Percentiles rank a stretch among this genome's conserved stretches.
Evolutionary conservation across 2,113 vertebrate species (phyloP).

Genomic region (Triplophysa tibetana): DNA sequence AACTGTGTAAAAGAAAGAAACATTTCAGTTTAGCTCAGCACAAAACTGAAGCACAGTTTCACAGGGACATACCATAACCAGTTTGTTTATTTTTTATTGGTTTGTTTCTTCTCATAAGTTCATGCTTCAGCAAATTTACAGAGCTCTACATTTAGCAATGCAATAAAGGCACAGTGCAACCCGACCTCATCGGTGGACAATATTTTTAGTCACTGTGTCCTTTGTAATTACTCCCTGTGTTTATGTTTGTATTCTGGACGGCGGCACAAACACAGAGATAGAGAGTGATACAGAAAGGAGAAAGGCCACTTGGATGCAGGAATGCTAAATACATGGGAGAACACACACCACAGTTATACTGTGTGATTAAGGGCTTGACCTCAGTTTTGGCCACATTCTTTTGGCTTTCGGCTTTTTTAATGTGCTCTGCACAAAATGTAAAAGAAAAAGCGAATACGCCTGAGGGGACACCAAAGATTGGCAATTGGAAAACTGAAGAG

Average conservation of each 20-base stretch:
- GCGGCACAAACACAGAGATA: conserved; percentile 16
- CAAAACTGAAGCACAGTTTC: not conserved
- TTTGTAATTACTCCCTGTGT: conserved; percentile 71
- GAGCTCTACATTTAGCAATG: not conserved
- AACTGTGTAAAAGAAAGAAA: not conserved
- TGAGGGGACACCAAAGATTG: conserved; percentile 16
- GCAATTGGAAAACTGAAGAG: not conserved
- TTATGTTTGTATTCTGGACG: conserved; percentile 37
- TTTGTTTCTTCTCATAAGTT: not conserved
- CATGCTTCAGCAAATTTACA: not conserved
- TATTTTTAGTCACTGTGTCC: conserved; percentile 71
- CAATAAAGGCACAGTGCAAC: conserved; percentile 13
- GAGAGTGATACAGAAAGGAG: conserved; percentile 47
- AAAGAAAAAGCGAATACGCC: conserved; percentile 33
- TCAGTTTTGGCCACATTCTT: conserved; percentile 57
- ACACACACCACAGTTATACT: conserved; percentile 48
- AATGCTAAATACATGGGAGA: conserved; percentile 71
- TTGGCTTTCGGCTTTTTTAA: conserved; percentile 49
- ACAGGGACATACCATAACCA: not conserved
- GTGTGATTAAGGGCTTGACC: conserved; percentile 63
- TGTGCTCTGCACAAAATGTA: conserved; percentile 31
- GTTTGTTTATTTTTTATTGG: too few relatives aligned
- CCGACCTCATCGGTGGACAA: conserved; percentile 36
- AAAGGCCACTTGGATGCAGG: conserved; percentile 55
- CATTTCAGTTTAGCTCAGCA: not conserved